Evolutionary conservation across 2,888 invertebrate genomes (phyloP), one percentile per base, ranked within the genome.

Genomic region (Phaedon cochleariae): DNA sequence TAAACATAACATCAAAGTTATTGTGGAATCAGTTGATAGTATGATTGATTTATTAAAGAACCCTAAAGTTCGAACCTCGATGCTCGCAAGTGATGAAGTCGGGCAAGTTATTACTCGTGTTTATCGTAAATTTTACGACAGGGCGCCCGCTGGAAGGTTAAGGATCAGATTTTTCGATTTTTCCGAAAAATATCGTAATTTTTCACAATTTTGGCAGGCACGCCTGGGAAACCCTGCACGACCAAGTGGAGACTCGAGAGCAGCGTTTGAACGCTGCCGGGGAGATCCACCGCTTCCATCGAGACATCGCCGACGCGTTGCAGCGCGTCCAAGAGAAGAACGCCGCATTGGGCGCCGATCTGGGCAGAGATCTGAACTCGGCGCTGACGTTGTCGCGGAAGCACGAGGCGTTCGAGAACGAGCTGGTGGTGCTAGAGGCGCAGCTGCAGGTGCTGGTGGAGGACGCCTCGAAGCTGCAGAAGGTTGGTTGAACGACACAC

Each of bases 261-360:
- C 90, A 92, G 68, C 92, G 96, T 46, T 85, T 99, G 41, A 91
- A 92, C 79, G 98, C 96, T 0, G 98, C 98, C 0, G 97, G 95
- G 9, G 97, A 98, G 85, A 96, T 98, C 72, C 98, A 98, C 84
- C 90, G 97, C 61, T 98, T 97, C 88, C 98, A 98, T 85, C 90
- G 97, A 59, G 98, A 98, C 84, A 96, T 94, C 1, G 94, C 93
- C 20, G 97, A 98, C 79, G 93, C 96, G 1, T 83, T 96, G 7
- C 92, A 94, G 45, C 87, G 97, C 21, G 96, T 96, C 45, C 94
- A 93, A 73, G 97, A 96, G 81, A 96, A 97, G 80, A 90, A 93
- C 69, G 92, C 93, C 0, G 92, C 92, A 2, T 88, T 98, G 46
- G 93, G 94, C 0, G 91, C 91, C 0, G 93, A 94, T 71, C 66